Base-by-base conservation (phyloP, 2,797 vertebrate species). In the Ctenopoma kingsleyae region DNA sequence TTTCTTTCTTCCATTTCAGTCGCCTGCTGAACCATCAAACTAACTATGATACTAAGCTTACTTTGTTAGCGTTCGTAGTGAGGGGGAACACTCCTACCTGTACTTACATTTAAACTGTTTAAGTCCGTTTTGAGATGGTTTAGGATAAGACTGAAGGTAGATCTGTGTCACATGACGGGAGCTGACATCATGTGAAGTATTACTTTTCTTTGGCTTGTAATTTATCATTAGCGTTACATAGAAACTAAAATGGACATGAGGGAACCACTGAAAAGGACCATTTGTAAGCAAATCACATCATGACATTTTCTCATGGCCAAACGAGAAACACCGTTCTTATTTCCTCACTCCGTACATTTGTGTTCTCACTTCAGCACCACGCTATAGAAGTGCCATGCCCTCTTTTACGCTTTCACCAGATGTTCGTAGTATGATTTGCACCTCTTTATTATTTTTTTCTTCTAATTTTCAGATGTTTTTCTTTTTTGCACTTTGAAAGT, bases 401-500 rank as follows among this genome's bases (percentile, higher is more conserved):
- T 82, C 72, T 70, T 74, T 85, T 64, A 73, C 20, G 76, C 81
- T 80, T 64, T 80, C 81, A 80, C 76, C 78, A 69, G 64, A 84
- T 69, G 71, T 83, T 88, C 68, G 55, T 91, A 89, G 84, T 89
- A 85, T 92, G 84, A 90, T 89, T 93, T 92, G 90, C 90, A 93
- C 90, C 83, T 91, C 90, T 87, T 76, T 68, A 57, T 62, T 79
- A 65, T 62, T 51, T 30, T 82, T 55, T 62, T 70, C 52, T 76
- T 76, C 55, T 78, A 76, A 78, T 86, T 86, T 85, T 83, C 80
- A 70, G 83, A 90, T 87, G 71, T 56, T 32, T 71, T 81, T 83
- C 56, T 69, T 72, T 84, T 87, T 92, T 92, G 91, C 93, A 91
- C 92, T 92, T 94, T 93, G 86, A 87, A 92, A 93, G 91, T 91